phyloP scores from a whole-genome alignment of 1,140 invertebrate genomes.

The Drosophila kikkawai region DNA sequence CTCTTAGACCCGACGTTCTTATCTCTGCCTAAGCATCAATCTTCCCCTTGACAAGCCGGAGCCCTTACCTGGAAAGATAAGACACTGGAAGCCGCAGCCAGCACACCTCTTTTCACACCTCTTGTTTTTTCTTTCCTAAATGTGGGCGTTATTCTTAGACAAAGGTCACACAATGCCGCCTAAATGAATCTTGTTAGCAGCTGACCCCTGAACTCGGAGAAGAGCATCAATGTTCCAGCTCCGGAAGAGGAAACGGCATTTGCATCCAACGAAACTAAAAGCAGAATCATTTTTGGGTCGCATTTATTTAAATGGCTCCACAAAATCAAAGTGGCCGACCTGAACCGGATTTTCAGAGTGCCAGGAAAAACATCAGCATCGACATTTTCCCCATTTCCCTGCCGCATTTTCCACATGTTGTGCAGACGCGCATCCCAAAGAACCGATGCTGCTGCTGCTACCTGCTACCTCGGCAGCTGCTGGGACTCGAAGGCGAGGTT shows the following conservation, averaged over 20 bases:
- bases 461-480: conserved; percentile 46
- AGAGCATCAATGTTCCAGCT: background rate
- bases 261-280: conserved; percentile 37
- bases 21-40: conserved; percentile 60
- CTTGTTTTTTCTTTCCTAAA: conserved; percentile 11
- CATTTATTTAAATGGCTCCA: conserved; percentile 39
- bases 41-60: conserved; percentile 50
- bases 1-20: conserved; percentile 34
- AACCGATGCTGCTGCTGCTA: conserved; percentile 24
- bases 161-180: conserved; percentile 28
- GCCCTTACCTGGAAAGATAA: conserved; percentile 59
- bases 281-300: conserved; percentile 7
- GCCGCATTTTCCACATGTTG: conserved; percentile 69
- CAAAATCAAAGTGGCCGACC: conserved; percentile 41
- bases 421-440: conserved; percentile 56
- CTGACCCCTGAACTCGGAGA: conserved; percentile 36
- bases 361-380: conserved; percentile 30
- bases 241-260: conserved; percentile 41
- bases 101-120: conserved; percentile 62
- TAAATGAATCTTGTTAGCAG: conserved; percentile 55
- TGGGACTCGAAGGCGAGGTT: conserved; percentile 51
- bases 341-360: conserved; percentile 43
- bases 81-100: conserved; percentile 14
- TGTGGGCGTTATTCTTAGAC: conserved; percentile 58
- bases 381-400: conserved; percentile 50